Evolutionary conservation across 1,140 invertebrate genomes (phyloP), one percentile per base, ranked within the genome.

Genomic region (Amyelois transitella): DNA sequence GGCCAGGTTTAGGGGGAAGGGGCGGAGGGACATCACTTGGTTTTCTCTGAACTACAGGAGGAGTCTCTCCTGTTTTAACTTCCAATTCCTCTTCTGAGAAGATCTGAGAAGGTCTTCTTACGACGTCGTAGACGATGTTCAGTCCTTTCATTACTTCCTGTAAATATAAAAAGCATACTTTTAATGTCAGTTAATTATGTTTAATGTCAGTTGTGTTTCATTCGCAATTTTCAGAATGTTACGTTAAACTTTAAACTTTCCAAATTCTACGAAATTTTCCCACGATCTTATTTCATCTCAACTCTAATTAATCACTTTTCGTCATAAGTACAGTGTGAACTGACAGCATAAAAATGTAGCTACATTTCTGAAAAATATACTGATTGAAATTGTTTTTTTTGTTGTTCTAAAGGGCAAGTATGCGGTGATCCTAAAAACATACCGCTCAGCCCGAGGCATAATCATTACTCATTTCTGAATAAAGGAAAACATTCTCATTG

Each of bases 111-210:
- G 94, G 93, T 49, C 94, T 89, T 24, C 94, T 89, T 3, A 94
- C 94, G 17, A 94, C 89, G 55, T 95, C 94, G 72, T 95, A 95
- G 2, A 95, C 92, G 43, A 94, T 90, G 67, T 95, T 94, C 2
- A 95, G 90, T 0, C 94, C 94, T 73, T 94, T 95, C 91, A 95
- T 94, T 6, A 95, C 92, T 73, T 95, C 94, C 91, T 95, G 78
- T 43, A 88, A 86, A 77, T 58, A 54, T 60, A 66, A 73, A 57
- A 64, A 66, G 60, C 12, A 18, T 50, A 17, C n/a, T n/a, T n/a
- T n/a, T n/a, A n/a, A 48, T 38, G 7, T 65, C n/a, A 14, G 12
- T n/a, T 14, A 14, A 14, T 38, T 2, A 38, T n/a, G n/a, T n/a
- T n/a, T n/a, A n/a, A n/a, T n/a, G n/a, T n/a, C n/a, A n/a, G n/a